Conservation (phyloP, 2,888 invertebrate genomes). For the Monoplex corrugatus region DNA sequence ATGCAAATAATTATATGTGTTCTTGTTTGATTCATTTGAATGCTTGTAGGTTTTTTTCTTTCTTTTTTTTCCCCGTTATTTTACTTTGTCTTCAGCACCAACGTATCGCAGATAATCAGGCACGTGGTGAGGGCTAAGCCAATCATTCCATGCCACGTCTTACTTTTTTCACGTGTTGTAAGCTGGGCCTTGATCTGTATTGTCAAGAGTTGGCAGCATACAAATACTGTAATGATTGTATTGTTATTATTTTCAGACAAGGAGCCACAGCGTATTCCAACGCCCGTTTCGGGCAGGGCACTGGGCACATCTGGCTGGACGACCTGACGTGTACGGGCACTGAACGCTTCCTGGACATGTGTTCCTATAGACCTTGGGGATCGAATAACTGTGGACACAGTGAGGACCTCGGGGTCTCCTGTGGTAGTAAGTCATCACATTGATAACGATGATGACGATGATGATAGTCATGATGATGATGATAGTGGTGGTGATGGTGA, state of each 20-base stretch:
- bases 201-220: not conserved
- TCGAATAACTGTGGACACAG: slow-evolving; percentile 63
- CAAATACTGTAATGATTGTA: not conserved
- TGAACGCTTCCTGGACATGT: slow-evolving; percentile 64
- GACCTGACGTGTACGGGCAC: slow-evolving; percentile 68
- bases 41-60: no score
- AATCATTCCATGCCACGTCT: not conserved
- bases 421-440: slow-evolving; percentile 43
- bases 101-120: no score
- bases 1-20: not conserved
- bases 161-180: no score
- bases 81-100: no score
- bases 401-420: slow-evolving; percentile 68
- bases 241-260: not conserved
- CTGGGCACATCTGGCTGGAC: slow-evolving; percentile 60
- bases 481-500: not conserved
- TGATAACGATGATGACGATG: not conserved
- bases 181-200: not conserved
- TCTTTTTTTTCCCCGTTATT: no score
- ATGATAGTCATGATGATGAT: not conserved
- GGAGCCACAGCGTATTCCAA: slow-evolving; percentile 33
- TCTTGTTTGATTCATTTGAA: no score
- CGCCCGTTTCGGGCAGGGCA: slow-evolving; percentile 40
- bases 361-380: slow-evolving; percentile 70
- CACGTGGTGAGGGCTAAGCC: no score